Percentiles rank a stretch among this genome's conserved stretches.
Evolutionary conservation across 2,113 vertebrate species (phyloP).

Genomic region (Hydrochoerus hydrochaeris): DNA sequence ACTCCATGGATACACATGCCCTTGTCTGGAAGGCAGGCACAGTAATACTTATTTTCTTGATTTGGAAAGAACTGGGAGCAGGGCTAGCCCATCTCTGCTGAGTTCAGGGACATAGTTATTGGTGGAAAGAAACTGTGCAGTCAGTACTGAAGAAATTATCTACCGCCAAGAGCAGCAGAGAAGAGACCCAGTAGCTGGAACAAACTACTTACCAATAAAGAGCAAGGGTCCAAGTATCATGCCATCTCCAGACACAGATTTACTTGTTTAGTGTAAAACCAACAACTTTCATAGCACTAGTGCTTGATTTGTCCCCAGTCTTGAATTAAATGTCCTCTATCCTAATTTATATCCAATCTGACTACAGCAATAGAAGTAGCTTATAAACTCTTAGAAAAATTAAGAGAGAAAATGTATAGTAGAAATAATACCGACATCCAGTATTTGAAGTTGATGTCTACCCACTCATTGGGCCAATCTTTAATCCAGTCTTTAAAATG

Average conservation of each 20-base stretch:
- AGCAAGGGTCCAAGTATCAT: background rate
- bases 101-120: background rate
- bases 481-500: background rate
- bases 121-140: background rate
- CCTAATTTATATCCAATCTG: background rate
- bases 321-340: background rate
- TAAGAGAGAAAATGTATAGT: background rate
- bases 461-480: too few species aligned
- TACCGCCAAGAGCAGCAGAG: background rate
- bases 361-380: background rate
- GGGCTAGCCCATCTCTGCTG: background rate
- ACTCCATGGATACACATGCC: background rate
- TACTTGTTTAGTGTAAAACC: background rate
- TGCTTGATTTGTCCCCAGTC: background rate
- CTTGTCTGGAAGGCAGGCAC: background rate
- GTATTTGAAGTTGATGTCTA: background rate
- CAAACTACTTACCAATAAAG: background rate
- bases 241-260: background rate
- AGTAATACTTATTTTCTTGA: background rate
- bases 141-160: background rate
- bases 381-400: background rate
- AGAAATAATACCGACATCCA: background rate
- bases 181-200: rapidly evolving
- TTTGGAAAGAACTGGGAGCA: background rate
- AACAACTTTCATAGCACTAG: background rate